These are phyloP conservation scores for Mormyrus lacerda DNA, from an alignment of 2,113 vertebrate species.

Conservation along the genomic window DNA sequence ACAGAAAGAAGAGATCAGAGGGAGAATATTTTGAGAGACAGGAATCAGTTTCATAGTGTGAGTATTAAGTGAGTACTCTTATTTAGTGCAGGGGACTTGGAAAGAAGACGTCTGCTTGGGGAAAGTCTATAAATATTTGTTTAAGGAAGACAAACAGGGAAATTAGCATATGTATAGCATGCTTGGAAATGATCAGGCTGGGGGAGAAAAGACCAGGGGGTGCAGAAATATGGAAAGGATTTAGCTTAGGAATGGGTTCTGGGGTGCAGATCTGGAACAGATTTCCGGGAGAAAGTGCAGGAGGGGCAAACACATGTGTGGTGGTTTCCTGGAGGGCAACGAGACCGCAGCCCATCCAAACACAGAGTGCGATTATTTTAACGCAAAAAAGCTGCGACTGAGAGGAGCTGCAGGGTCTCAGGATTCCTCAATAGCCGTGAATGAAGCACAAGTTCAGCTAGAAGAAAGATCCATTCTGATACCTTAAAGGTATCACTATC, in stretches of 20 bases:
- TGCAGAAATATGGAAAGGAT: background rate
- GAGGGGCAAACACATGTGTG: background rate
- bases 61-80: background rate
- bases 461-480: background rate
- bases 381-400: background rate
- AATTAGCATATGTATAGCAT: conserved; percentile 4
- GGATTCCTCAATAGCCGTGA: background rate
- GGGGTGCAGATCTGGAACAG: background rate
- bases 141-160: background rate
- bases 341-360: background rate
- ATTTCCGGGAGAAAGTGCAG: background rate
- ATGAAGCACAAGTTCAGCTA: background rate
- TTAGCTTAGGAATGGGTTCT: background rate
- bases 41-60: background rate
- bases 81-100: background rate
- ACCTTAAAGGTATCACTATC: background rate
- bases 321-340: background rate
- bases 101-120: background rate
- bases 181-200: conserved; percentile 5
- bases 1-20: conserved; percentile 75
- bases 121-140: background rate
- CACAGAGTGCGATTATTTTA: background rate
- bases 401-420: background rate
- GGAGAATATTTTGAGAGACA: conserved; percentile 48
- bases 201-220: background rate